Base-by-base conservation (phyloP, 1,140 invertebrate species). In the Trissolcus basalis region DNA sequence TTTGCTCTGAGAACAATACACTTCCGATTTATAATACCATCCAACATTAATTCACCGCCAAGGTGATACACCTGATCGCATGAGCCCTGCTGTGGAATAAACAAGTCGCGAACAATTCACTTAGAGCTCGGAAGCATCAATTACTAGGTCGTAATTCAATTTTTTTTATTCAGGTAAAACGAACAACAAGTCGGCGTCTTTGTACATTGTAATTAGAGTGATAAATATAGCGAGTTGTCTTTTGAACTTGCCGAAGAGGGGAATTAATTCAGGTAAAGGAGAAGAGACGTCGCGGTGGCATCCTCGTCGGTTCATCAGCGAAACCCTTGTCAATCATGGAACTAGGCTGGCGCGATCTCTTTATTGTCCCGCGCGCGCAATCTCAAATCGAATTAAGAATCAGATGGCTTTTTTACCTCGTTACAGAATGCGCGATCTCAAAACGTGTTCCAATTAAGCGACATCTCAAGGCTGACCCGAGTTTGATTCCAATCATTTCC, bases 141-240 rank as follows among this genome's bases (percentile, higher is more conserved):
- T 72, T 72, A 65, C 60, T 55, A 15, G 53, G 63, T 72, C 55
- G 69, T 60, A 64, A 53, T 59, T 72, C 43, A 58, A 64, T 72
- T 72, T 27, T 27, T 27, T 72, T 72, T 59, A 3, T 16, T 14
- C 12, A 11, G 19, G 50, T 44, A 58, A 63, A 61, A 55, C 43
- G 47, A 0, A 11, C 44, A 63, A 71, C 51, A 71, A 56, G 51
- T 14, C 36, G 59, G 39, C 13, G 33, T 12, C 55, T 65, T 65
- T 73, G 12, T 65, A 65, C 54, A 60, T 73, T 65, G 69, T 65
- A 73, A 73, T 73, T 73, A 73, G 55, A 65, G 43, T 55, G 53
- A 65, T 67, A 58, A 67, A 65, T 73, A 67, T 61, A 43, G 48
- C 12, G 50, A 54, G 55, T 39, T 48, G 56, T 61, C 55, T 41